Conservation (phyloP, 2,888 invertebrate species). For the Ophonus ardosiacus region DNA sequence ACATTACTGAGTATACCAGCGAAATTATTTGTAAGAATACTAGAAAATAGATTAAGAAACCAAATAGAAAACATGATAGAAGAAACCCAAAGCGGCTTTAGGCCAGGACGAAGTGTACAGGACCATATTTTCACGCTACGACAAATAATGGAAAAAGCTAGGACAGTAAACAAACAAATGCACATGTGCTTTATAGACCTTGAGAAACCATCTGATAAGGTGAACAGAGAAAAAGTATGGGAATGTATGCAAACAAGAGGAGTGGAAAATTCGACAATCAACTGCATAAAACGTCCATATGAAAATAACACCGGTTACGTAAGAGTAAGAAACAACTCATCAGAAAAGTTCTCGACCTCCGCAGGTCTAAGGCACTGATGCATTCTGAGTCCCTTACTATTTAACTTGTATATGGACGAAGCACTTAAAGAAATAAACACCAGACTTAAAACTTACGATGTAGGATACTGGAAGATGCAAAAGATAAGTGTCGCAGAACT, state of each 20-base stretch:
- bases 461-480: conserved; percentile 32
- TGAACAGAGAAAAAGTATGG: not conserved
- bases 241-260: conserved; percentile 9
- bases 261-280: conserved; percentile 1
- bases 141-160: conserved; percentile 60
- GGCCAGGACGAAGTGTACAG: conserved; percentile 56
- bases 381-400: not conserved
- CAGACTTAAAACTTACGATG: not conserved
- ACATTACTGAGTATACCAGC: conserved; percentile 46
- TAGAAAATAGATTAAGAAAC: conserved; percentile 57
- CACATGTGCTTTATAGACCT: conserved; percentile 22
- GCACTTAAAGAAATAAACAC: conserved; percentile 1
- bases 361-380: conserved; percentile 5
- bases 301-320: conserved; percentile 5
- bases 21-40: conserved; percentile 61
- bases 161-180: conserved; percentile 32
- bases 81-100: conserved; percentile 63
- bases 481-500: conserved; percentile 3
- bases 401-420: not conserved
- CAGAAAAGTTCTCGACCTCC: not conserved
- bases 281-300: conserved; percentile 10
- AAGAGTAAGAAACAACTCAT: not conserved
- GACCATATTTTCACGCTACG: conserved; percentile 53
- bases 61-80: conserved; percentile 42
- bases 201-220: not conserved